Base-by-base conservation (phyloP, 1,140 invertebrate genomes). In the Heliconius melpomene region DNA sequence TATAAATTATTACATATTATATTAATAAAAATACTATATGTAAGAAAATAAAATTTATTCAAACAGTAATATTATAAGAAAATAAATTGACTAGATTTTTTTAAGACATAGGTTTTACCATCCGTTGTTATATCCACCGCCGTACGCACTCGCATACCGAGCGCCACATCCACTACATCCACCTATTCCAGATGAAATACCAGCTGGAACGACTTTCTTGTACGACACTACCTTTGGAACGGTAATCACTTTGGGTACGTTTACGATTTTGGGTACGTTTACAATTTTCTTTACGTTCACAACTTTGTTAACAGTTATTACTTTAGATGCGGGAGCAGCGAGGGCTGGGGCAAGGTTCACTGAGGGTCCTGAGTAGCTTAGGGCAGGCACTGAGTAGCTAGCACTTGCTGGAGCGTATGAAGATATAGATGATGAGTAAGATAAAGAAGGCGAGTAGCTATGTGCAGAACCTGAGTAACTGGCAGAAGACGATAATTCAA, bases 281-380 rank as follows among this genome's bases (percentile, higher is more conserved):
- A 89, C 83, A 8, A 89, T 79, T 73, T 82, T 83, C 70, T 82
- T 80, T 13, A 88, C 84, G 72, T 86, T 85, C 16, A 89, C 86
- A 20, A 88, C 79, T 75, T 87, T 87, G 60, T 85, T 89, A n/a
- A 87, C 83, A 26, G 83, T 75, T 20, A 89, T 72, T 0, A 89
- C 84, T 18, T 74, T 81, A 18, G 84, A 38, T 2, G 87, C 81
- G 13, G 85, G 72, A 0, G 77, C 77, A n/a, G 77, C 72, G 23
- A 77, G 50, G 20, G 75, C 74, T 26, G 81, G 72, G 18, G 77
- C 46, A 54, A 73, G 77, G 40, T 77, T 46, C 36, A 77, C 11
- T 29, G 78, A 38, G 2, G 79, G 75, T 57, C 79, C 75, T 8
- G 71, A 5, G 40, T 80, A 78, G 13, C 38, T 50, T 3, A 74